A percentile compares a stretch with the other conserved stretches of the same genome.
Evolutionary conservation across 1,140 invertebrate species (phyloP).

Genomic region (Brevipalpus yothersi): DNA sequence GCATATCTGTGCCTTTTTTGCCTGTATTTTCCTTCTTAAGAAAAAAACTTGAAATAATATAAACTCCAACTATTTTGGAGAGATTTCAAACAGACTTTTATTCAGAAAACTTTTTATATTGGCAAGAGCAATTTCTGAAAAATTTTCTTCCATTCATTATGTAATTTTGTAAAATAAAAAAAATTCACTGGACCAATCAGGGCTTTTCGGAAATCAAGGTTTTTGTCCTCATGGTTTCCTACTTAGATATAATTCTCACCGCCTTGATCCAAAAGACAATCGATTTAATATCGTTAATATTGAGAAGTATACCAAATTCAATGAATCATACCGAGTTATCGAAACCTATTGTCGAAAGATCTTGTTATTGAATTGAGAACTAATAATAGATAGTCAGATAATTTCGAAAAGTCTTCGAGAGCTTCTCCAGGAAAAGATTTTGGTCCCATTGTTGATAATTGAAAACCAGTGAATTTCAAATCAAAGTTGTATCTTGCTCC

Average conservation of each 20-base stretch:
- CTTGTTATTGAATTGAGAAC: conserved; percentile 47
- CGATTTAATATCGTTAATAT: conserved; percentile 39
- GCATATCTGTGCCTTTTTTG: neutral
- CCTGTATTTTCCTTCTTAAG: too few relatives aligned
- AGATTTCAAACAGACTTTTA: too few relatives aligned
- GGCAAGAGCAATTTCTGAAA: too few relatives aligned
- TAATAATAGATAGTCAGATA: conserved; percentile 55
- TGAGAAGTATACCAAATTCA: conserved; percentile 25
- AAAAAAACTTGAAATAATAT: too few relatives aligned
- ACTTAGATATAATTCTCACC: conserved; percentile 37
- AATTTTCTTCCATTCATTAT: too few relatives aligned
- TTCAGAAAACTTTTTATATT: too few relatives aligned
- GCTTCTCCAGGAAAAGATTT: conserved; percentile 6
- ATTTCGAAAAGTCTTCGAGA: conserved; percentile 35
- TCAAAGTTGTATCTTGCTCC: conserved; percentile 79
- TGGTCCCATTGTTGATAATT: neutral
- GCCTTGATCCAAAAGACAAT: conserved; percentile 32
- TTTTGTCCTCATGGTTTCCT: conserved; percentile 48
- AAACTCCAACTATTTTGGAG: too few relatives aligned
- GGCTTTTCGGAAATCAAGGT: conserved; percentile 42
- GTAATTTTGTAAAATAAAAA: too few relatives aligned
- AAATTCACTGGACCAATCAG: too few relatives aligned
- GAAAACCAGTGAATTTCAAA: conserved; percentile 13
- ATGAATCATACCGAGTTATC: neutral
- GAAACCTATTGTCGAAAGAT: conserved; percentile 27